These are phyloP conservation scores for Mastigias papua DNA, from an alignment of 30 jellyfish, hydroid and myxozoan genomes.

Conservation along the genomic window DNA sequence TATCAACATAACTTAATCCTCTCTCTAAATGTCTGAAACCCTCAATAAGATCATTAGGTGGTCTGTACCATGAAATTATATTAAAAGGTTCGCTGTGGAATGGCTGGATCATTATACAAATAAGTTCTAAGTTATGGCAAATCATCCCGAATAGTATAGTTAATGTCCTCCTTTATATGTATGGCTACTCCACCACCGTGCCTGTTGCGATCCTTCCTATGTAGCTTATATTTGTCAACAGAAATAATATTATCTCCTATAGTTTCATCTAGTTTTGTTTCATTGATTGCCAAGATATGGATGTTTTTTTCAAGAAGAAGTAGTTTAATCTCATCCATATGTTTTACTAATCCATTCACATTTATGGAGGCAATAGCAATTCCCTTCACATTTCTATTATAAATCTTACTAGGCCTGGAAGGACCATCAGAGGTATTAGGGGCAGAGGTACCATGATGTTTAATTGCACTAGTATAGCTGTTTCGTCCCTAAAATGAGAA, in stretches of 20 bases:
- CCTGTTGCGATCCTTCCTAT: neutral
- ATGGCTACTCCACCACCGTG: slow-evolving; percentile 15
- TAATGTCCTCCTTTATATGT: neutral
- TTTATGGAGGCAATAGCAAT: neutral
- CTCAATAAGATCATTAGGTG: neutral
- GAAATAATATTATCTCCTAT: neutral
- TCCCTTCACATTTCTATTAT: neutral
- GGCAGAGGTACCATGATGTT: neutral
- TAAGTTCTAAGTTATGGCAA: neutral
- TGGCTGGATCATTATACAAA: neutral
- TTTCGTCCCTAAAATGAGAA: neutral
- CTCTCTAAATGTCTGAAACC: neutral
- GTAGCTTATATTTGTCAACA: neutral
- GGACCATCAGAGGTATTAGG: neutral
- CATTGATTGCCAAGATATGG: neutral
- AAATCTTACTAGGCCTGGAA: neutral
- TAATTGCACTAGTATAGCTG: neutral
- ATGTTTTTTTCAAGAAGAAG: neutral
- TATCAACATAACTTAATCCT: neutral
- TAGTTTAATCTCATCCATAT: neutral
- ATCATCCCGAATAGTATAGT: neutral
- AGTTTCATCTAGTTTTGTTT: neutral
- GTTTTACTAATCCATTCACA: neutral
- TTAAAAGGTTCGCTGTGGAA: neutral
- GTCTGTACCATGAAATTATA: slow-evolving; percentile 5